phyloP scores from a whole-genome alignment of 2,888 invertebrate genomes.

The Melipona beecheii region DNA sequence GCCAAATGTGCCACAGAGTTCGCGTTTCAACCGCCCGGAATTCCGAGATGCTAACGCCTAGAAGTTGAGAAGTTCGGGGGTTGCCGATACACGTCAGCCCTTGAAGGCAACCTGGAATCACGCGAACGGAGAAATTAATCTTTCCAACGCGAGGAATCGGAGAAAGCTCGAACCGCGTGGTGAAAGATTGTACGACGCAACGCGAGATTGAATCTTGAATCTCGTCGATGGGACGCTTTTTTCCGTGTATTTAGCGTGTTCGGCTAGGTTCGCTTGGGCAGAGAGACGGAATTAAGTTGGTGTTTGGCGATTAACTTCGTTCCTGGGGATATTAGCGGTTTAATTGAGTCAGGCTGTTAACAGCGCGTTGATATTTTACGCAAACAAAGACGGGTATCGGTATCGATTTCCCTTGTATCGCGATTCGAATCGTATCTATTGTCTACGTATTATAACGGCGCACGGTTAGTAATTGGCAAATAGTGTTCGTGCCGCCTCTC shows the following conservation, averaged over 20 bases:
- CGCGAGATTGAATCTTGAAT: too few relatives aligned
- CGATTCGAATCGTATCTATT: constrained; percentile 45
- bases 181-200: too few relatives aligned
- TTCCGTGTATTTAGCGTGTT: neutral
- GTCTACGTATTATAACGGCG: constrained; percentile 57
- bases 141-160: neutral
- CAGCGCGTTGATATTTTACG: constrained; percentile 26
- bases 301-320: neutral
- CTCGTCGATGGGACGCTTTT: neutral
- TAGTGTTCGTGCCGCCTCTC: constrained; percentile 21
- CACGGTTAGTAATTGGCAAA: constrained; percentile 61
- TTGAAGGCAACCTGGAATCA: constrained; percentile 9
- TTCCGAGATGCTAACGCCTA: constrained; percentile 12
- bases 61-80: constrained; percentile 25
- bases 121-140: constrained; percentile 41
- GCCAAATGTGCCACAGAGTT: constrained; percentile 59
- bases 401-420: constrained; percentile 49
- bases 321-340: neutral
- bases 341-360: constrained; percentile 12
- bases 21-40: constrained; percentile 27
- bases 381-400: constrained; percentile 50
- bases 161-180: neutral
- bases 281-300: neutral
- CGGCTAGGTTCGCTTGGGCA: too few relatives aligned
- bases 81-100: neutral